Base-by-base conservation (phyloP, 1,140 invertebrate species). In the Lepidurus packardi region DNA sequence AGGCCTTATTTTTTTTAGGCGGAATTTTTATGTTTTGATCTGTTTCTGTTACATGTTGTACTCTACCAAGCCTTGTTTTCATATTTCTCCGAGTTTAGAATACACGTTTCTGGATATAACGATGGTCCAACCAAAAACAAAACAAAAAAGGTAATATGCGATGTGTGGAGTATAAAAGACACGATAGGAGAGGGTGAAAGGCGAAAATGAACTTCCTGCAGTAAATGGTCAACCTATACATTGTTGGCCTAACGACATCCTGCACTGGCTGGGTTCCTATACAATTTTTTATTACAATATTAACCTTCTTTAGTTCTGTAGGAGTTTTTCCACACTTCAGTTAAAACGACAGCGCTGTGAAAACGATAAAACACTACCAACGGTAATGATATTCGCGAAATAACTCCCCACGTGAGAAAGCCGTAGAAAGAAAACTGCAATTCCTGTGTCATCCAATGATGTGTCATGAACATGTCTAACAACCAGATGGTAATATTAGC, bases 321-420 rank as follows among this genome's bases (percentile, higher is more conserved):
- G 7, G 87, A 87, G 65, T 87, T 87, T 80, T 90, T 90, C 91
- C 91, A 92, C 10, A 91, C 89, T 80, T 92, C 90, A 9, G 91
- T 85, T 10, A 92, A 83, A 77, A 90, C 85, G 16, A 92, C 89
- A 73, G 89, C 89, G 8, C 90, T 91, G 82, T 92, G 91, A 83
- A 92, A 92, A 43, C 91, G 86, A 79, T 89, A 92, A 81, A 91
- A 90, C 34, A 91, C 90, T 3, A 90, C 82, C 0, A 92, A 83
- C 0, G 91, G 91, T 43, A 91, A 83, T 5, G 89, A 87, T 21
- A 91, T 86, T 78, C 90, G 85, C 0, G 89, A 90, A 74, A 92
- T 86, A 7, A 92, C 86, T 34, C 90, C 90, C 91, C 91, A 92
- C 0, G 88, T 86, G 5, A 91, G 83, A 11, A 89, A 85, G 1